Evolutionary conservation across 2,888 invertebrate species (phyloP).

Genomic region (Cantharis nigra): DNA sequence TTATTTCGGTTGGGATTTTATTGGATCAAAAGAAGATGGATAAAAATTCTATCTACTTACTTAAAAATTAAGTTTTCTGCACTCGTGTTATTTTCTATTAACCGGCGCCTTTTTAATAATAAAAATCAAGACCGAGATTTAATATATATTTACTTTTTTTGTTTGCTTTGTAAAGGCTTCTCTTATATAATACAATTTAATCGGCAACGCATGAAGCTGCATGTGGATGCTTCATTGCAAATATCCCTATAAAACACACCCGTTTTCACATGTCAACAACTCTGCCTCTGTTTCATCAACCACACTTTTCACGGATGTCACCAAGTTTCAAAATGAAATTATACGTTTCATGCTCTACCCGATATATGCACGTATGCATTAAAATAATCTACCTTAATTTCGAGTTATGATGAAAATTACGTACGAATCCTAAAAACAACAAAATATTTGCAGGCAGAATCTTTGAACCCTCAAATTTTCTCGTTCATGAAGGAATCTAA

Average conservation of each 20-base stretch:
- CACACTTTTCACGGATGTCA: conserved; percentile 19
- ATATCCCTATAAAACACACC: conserved; percentile 19
- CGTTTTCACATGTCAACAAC: conserved; percentile 21
- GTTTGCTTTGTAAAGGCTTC: conserved; percentile 10
- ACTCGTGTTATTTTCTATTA: conserved; percentile 10
- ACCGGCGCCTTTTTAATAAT: conserved; percentile 11
- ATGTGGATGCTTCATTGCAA: conserved; percentile 26
- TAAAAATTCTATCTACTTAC: neutral
- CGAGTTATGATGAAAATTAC: neutral
- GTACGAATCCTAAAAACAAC: too few species aligned
- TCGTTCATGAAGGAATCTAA: neutral
- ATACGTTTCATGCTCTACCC: conserved; percentile 2
- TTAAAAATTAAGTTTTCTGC: neutral
- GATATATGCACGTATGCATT: neutral
- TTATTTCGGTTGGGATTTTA: neutral
- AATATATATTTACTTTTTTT: conserved; percentile 13
- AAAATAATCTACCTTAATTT: neutral
- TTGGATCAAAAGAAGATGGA: neutral
- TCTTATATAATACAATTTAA: conserved; percentile 19
- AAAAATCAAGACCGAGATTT: conserved; percentile 12
- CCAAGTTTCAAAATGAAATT: conserved; percentile 21
- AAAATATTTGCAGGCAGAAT: neutral
- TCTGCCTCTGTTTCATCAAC: conserved; percentile 13
- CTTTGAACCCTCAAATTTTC: neutral
- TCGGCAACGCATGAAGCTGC: conserved; percentile 26